phyloP scores from a whole-genome alignment of 2,797 vertebrate species.

The Hephaestus fuliginosus region DNA sequence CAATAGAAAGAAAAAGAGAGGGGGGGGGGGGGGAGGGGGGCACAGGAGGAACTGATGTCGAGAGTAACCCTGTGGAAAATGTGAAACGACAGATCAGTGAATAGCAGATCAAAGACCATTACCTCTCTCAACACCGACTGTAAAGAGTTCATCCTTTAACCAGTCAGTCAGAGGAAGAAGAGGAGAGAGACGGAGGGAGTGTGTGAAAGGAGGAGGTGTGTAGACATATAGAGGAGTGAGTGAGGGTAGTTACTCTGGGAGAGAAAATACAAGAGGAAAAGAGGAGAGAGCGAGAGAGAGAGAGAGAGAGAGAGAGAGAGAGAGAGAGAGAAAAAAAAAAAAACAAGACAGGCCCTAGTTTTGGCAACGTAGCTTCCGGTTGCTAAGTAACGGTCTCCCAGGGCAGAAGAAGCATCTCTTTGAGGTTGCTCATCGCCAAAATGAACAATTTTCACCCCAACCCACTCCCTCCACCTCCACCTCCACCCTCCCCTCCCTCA shows the following conservation, averaged over 20 bases:
- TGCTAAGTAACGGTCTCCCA: constrained; percentile 75
- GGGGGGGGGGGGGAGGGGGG: neutral
- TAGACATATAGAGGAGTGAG: neutral
- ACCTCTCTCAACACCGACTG: neutral
- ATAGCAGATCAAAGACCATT: neutral
- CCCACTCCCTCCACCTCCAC: constrained; percentile 1
- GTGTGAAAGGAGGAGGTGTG: constrained; percentile 15
- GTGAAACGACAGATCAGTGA: constrained; percentile 7
- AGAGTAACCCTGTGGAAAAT: neutral
- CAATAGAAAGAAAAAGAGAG: constrained; percentile 9
- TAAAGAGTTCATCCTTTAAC: constrained; percentile 5
- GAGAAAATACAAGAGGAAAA: constrained; percentile 11
- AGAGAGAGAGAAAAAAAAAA: neutral
- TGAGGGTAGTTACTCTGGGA: constrained; percentile 19
- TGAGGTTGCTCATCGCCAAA: constrained; percentile 59
- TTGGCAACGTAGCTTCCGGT: constrained; percentile 70
- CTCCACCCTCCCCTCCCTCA: neutral
- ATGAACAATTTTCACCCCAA: constrained; percentile 27
- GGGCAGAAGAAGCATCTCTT: constrained; percentile 73
- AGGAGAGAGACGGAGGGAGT: neutral
- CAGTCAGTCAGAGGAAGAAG: constrained; percentile 10
- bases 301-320: neutral
- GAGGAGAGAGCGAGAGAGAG: too few relatives aligned
- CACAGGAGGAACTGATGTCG: neutral
- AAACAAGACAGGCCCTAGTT: constrained; percentile 51